These are phyloP conservation scores for Pocillopora meandrina DNA, from an alignment of 92 coral and sea anemone species.

Conservation along the genomic window DNA sequence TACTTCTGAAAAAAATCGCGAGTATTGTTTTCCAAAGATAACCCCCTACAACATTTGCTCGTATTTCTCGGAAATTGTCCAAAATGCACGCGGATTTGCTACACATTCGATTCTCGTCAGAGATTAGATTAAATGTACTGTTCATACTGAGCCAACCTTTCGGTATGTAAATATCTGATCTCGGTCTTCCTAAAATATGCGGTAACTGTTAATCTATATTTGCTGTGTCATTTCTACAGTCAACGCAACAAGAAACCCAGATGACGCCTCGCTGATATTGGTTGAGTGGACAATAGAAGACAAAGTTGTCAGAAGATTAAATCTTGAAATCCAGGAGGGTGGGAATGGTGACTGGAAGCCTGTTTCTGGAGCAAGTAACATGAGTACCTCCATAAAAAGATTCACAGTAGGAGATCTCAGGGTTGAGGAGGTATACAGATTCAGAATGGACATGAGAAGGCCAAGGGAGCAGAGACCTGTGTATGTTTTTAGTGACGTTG, in stretches of 20 bases:
- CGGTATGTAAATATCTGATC: too few species aligned
- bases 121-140: too few species aligned
- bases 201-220: neutral
- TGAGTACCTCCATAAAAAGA: slow-evolving; percentile 11
- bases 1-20: too few species aligned
- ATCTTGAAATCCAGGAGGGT: slow-evolving; percentile 44
- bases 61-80: too few species aligned
- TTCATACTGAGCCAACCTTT: too few species aligned
- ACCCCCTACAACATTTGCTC: too few species aligned
- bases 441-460: slow-evolving; percentile 47
- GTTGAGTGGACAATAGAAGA: slow-evolving; percentile 58
- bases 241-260: slow-evolving; percentile 31
- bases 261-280: slow-evolving; percentile 45
- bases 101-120: too few species aligned
- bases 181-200: neutral
- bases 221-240: neutral
- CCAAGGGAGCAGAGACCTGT: slow-evolving; percentile 22
- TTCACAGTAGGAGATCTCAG: slow-evolving; percentile 53
- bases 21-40: too few species aligned
- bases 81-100: too few species aligned
- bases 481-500: slow-evolving; percentile 23
- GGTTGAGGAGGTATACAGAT: slow-evolving; percentile 50
- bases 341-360: slow-evolving; percentile 25
- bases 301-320: slow-evolving; percentile 33
- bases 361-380: slow-evolving; percentile 47